Evolutionary conservation across 2,113 vertebrate species (phyloP).

Genomic region (Tringa solitaria): DNA sequence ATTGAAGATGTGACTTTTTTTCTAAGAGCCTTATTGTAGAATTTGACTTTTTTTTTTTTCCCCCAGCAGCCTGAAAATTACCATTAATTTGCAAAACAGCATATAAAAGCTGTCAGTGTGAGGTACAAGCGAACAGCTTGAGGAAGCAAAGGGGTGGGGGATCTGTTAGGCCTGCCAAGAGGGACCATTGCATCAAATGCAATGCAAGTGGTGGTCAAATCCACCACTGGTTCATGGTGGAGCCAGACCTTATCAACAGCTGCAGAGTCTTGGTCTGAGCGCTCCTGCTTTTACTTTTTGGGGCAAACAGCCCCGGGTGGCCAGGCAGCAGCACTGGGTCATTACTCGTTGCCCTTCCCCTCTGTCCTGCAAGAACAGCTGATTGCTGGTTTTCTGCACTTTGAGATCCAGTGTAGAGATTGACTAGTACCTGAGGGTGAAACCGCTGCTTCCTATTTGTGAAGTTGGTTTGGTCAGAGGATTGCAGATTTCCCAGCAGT

Average conservation of each 20-base stretch:
- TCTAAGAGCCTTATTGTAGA: background rate
- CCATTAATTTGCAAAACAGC: background rate
- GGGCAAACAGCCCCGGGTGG: background rate
- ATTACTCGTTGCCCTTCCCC: background rate
- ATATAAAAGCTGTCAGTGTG: rapidly evolving
- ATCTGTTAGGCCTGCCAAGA: background rate
- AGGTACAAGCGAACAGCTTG: background rate
- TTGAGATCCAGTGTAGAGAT: background rate
- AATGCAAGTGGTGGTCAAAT: too few relatives aligned
- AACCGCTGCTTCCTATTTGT: background rate
- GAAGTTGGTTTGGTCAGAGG: background rate
- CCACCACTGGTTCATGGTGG: background rate
- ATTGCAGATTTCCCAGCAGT: background rate
- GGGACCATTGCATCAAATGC: background rate
- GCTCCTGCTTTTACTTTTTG: background rate
- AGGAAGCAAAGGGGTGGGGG: background rate
- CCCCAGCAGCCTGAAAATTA: background rate
- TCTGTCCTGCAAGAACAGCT: background rate
- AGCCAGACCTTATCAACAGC: background rate
- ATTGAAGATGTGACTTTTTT: background rate
- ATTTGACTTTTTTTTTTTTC: background rate
- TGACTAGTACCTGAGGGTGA: background rate
- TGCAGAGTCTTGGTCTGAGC: background rate
- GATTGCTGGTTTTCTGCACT: background rate
- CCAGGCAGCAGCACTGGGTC: background rate